Percentiles rank a stretch among this genome's conserved stretches.
phyloP scores from a whole-genome alignment of 2,888 invertebrate genomes.

The Diogma glabrata region DNA sequence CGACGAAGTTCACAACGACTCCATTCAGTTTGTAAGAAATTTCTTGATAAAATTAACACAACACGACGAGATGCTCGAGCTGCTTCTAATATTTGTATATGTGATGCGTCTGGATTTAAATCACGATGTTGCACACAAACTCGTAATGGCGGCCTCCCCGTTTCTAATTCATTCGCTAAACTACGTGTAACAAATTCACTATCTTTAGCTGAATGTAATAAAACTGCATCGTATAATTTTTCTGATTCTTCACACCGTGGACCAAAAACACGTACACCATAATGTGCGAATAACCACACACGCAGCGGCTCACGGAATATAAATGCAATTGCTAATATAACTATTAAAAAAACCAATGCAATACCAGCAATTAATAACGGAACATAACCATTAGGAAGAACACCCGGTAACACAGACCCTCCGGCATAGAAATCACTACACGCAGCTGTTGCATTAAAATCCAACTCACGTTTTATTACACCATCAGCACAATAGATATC shows the following conservation, averaged over 20 bases:
- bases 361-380: conserved; percentile 72
- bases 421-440: conserved; percentile 80
- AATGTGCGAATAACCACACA: conserved; percentile 78
- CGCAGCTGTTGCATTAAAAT: conserved; percentile 68
- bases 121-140: conserved; percentile 85
- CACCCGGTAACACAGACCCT: conserved; percentile 63
- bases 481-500: conserved; percentile 70
- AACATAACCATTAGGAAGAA: conserved; percentile 69
- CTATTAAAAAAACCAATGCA: conserved; percentile 61
- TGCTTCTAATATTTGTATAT: conserved; percentile 58
- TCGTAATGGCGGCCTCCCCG: conserved; percentile 59
- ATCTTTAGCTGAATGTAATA: conserved; percentile 86
- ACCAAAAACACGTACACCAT: conserved; percentile 70
- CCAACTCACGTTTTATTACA: conserved; percentile 62
- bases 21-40: conserved; percentile 92
- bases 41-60: conserved; percentile 74
- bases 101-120: conserved; percentile 55
- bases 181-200: conserved; percentile 79
- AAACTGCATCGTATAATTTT: conserved; percentile 82
- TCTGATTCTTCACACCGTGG: conserved; percentile 70
- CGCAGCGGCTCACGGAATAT: conserved; percentile 75
- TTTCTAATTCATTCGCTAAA: conserved; percentile 75
- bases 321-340: conserved; percentile 65
- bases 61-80: conserved; percentile 80
- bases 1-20: conserved; percentile 80